Base-by-base conservation (phyloP, 2,888 invertebrate genomes). In the Alcis repandata region DNA sequence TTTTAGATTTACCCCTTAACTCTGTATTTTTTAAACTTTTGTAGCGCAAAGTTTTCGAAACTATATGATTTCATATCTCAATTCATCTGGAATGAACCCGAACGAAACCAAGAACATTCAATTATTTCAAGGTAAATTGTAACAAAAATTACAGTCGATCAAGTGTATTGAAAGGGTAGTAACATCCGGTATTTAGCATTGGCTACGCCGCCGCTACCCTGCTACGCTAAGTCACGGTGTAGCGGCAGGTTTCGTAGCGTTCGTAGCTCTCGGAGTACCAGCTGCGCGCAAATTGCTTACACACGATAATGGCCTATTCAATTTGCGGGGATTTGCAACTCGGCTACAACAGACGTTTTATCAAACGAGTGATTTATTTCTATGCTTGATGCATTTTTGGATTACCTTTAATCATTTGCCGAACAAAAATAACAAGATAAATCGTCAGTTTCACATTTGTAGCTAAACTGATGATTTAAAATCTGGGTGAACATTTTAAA, bases 301-400 rank as follows among this genome's bases (percentile, higher is more conserved):
- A 87, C 84, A 84, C 88, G 92, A 92, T 92, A 92, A 92, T 91
- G 89, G 90, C 89, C 82, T 84, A 88, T 92, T 92, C 92, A 92
- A 92, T 92, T 91, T 91, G 87, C 82, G 79, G 82, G 90, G 91
- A 92, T 92, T 92, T 91, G 84, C 83, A 82, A 85, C 82, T 85
- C 81, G 77, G 79, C 78, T 82, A 77, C 70, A 75, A 74, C 77
- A 81, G 80, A 81, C 77, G 73, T 79, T 79, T 76, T 69, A 65
- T 63, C 64, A 48, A 68, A 69, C 60, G 56, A 68, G 45, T 66
- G 66, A 72, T 75, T 69, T 70, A 72, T 70, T 63, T 59, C n/a
- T 46, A 71, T 70, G 61, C 57, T 9, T 45, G 58, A 57, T 20
- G 27, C 27, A 52, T 20, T 27, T 49, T 27, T 57, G 38, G 45